Percentiles rank a stretch among this genome's conserved stretches.
Evolutionary conservation across 2,888 invertebrate genomes (phyloP).

Genomic region (Carabus problematicus): DNA sequence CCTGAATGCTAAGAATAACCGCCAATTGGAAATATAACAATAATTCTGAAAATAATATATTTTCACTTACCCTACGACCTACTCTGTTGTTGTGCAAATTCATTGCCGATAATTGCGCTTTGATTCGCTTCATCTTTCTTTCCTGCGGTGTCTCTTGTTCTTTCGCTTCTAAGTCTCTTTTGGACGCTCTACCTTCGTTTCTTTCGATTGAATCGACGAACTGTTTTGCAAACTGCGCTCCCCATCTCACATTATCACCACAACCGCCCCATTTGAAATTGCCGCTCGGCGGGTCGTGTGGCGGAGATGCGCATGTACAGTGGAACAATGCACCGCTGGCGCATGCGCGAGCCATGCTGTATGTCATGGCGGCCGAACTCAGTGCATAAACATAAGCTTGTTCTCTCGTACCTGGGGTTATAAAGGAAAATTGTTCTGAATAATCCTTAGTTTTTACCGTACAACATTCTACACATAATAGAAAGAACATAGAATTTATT

Average conservation of each 20-base stretch:
- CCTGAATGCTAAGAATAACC: neutral
- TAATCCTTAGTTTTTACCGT: no score
- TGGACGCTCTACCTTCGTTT: slow-evolving; percentile 42
- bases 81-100: slow-evolving; percentile 81
- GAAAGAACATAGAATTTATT: no score
- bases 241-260: slow-evolving; percentile 81
- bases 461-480: no score
- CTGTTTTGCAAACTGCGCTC: slow-evolving; percentile 73
- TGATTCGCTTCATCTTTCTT: slow-evolving; percentile 60
- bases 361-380: slow-evolving; percentile 79
- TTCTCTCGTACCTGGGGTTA: slow-evolving; percentile 75
- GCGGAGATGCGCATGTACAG: slow-evolving; percentile 80
- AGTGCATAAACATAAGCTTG: slow-evolving; percentile 87
- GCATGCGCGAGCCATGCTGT: slow-evolving; percentile 80
- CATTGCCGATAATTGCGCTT: slow-evolving; percentile 69
- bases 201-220: slow-evolving; percentile 73
- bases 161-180: slow-evolving; percentile 40
- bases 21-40: neutral
- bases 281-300: slow-evolving; percentile 69
- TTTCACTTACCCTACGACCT: slow-evolving; percentile 71
- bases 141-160: slow-evolving; percentile 38
- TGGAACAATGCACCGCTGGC: slow-evolving; percentile 75
- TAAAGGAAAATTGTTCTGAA: no score
- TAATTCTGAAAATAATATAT: slow-evolving; percentile 11
- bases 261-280: slow-evolving; percentile 89